These are phyloP conservation scores for Lucinisca nassula DNA, from an alignment of 2,888 invertebrate genomes.

Conservation along the genomic window DNA sequence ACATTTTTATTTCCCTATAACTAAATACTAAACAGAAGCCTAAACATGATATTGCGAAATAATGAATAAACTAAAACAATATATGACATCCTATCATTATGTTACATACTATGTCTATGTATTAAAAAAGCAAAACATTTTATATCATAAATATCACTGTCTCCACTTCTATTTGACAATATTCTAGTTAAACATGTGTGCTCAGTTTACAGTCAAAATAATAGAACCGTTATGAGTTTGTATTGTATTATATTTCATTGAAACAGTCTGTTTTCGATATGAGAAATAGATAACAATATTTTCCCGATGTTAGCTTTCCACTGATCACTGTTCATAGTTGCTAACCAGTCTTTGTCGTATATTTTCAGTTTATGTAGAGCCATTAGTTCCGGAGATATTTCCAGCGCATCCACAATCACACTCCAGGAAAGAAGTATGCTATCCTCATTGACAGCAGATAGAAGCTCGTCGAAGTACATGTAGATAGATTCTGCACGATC, in stretches of 20 bases:
- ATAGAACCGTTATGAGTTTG: no score
- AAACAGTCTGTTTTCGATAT: neutral
- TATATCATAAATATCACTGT: no score
- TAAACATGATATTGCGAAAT: no score
- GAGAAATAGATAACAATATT: neutral
- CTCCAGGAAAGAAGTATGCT: conserved; percentile 10
- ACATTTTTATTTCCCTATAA: no score
- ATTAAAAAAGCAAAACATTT: no score
- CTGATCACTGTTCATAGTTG: conserved; percentile 19
- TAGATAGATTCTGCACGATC: conserved; percentile 26
- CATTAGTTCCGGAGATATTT: conserved; percentile 23
- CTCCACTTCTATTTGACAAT: neutral
- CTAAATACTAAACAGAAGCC: no score
- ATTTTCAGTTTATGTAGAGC: conserved; percentile 23
- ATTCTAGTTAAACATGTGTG: neutral
- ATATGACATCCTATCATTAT: no score
- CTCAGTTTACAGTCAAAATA: neutral
- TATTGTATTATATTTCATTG: neutral
- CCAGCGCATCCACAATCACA: neutral
- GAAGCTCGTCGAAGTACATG: conserved; percentile 37
- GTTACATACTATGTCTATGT: no score
- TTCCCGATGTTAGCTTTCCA: conserved; percentile 9
- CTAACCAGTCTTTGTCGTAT: conserved; percentile 21
- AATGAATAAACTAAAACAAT: no score
- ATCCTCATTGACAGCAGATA: conserved; percentile 13